Evolutionary conservation across 2,113 vertebrate species (phyloP).

Genomic region (Colinus virginianus): DNA sequence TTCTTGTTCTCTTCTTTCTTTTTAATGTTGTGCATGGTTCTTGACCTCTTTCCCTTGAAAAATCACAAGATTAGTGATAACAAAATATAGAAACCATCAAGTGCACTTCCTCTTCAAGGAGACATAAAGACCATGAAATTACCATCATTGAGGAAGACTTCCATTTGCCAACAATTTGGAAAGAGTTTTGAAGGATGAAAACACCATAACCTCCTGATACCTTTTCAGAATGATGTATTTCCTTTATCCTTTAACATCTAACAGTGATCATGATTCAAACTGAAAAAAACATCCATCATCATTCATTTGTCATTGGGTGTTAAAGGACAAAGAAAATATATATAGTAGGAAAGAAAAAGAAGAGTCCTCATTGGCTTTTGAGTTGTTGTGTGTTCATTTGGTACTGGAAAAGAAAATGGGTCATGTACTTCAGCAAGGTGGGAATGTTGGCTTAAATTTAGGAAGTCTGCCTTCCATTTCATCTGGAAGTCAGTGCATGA

Average conservation of each 20-base stretch:
- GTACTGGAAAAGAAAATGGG: not conserved
- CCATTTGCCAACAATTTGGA: slow-evolving; percentile 32
- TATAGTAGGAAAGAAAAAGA: not conserved
- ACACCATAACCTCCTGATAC: not conserved
- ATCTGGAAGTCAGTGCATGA: not conserved
- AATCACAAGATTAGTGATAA: not conserved
- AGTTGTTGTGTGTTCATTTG: not conserved
- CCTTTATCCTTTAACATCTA: slow-evolving; percentile 49
- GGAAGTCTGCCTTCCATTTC: not conserved
- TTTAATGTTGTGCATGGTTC: not conserved
- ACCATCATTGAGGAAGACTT: not conserved
- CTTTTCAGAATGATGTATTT: slow-evolving; percentile 65
- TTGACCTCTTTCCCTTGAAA: not conserved
- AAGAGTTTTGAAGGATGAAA: slow-evolving; percentile 44
- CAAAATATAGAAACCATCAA: not conserved
- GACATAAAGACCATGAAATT: slow-evolving; percentile 35
- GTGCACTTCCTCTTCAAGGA: not conserved
- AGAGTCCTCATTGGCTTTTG: not conserved
- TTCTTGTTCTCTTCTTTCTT: not conserved
- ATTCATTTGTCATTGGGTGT: slow-evolving; percentile 14
- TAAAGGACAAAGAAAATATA: slow-evolving; percentile 59
- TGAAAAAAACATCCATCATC: slow-evolving; percentile 62
- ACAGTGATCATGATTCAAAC: slow-evolving; percentile 49
- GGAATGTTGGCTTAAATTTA: not conserved
- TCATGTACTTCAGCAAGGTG: not conserved